Evolutionary conservation across 2,797 vertebrate genomes (phyloP).

Genomic region (Sibirionetta formosa): DNA sequence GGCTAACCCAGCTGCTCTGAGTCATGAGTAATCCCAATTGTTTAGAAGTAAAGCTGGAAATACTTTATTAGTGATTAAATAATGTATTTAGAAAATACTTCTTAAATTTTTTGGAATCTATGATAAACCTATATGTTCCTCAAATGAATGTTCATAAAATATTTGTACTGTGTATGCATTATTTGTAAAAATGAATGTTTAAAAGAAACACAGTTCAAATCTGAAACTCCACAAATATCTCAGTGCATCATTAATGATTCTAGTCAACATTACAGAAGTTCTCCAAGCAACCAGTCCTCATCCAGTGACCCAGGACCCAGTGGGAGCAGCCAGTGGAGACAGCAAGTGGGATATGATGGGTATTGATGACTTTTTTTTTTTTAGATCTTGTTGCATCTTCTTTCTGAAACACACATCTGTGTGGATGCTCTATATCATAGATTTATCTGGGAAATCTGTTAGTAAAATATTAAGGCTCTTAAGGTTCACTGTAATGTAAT

Average conservation of each 20-base stretch:
- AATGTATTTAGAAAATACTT: not conserved
- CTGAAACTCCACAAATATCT: conserved; percentile 77
- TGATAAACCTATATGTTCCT: not conserved
- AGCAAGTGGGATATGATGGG: conserved; percentile 94
- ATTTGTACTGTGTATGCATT: not conserved
- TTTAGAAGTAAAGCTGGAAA: not conserved
- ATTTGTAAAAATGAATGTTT: not conserved
- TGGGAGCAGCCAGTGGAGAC: conserved; percentile 92
- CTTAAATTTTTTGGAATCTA: not conserved
- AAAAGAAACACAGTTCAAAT: conserved; percentile 53
- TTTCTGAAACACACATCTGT: not conserved
- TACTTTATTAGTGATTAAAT: not conserved
- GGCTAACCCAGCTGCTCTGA: not conserved
- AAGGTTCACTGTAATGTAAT: not conserved
- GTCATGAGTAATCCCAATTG: not conserved
- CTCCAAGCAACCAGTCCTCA: conserved; percentile 97
- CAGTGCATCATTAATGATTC: conserved; percentile 81
- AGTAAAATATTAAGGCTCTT: not conserved
- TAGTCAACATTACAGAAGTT: conserved; percentile 90
- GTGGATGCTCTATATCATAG: not conserved
- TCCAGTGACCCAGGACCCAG: conserved; percentile 96
- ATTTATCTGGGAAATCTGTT: not conserved
- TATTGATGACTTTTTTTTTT: conserved; percentile 67
- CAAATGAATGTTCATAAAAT: not conserved
- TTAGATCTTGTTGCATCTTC: not conserved